Percentiles rank a stretch among this genome's conserved stretches.
phyloP scores from a whole-genome alignment of 2,888 invertebrate genomes.

The Teleogryllus oceanicus region DNA sequence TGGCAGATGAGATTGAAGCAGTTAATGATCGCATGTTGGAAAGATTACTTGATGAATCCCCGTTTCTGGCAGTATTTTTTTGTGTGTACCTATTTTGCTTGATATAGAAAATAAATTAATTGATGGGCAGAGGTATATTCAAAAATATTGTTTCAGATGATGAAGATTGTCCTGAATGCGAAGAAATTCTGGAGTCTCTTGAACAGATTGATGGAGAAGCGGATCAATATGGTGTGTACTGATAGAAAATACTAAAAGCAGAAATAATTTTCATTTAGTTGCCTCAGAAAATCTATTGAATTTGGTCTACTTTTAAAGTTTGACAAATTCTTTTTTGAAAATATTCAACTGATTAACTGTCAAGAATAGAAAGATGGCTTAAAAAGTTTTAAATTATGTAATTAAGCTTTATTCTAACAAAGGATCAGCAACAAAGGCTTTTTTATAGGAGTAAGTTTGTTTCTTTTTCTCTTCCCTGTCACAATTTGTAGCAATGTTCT shows the following conservation, averaged over 20 bases:
- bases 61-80: constrained; percentile 85
- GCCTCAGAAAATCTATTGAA: too few species aligned
- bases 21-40: constrained; percentile 88
- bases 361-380: too few species aligned
- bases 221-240: constrained; percentile 66
- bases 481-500: too few species aligned
- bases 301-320: too few species aligned
- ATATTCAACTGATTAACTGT: too few species aligned
- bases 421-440: background rate
- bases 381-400: too few species aligned
- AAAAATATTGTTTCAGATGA: constrained; percentile 58
- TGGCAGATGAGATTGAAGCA: constrained; percentile 91
- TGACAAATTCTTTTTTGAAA: too few species aligned
- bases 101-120: too few species aligned
- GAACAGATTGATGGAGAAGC: constrained; percentile 95
- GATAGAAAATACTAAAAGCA: background rate
- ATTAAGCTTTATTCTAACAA: background rate
- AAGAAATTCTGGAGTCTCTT: constrained; percentile 82
- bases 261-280: too few species aligned
- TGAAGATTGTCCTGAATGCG: constrained; percentile 82
- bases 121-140: background rate
- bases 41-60: constrained; percentile 77
- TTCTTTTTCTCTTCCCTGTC: too few species aligned
- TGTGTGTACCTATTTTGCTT: constrained; percentile 58
- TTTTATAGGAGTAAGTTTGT: too few species aligned